phyloP scores from a whole-genome alignment of 2,888 invertebrate species.

The Marronus borbonicus region DNA sequence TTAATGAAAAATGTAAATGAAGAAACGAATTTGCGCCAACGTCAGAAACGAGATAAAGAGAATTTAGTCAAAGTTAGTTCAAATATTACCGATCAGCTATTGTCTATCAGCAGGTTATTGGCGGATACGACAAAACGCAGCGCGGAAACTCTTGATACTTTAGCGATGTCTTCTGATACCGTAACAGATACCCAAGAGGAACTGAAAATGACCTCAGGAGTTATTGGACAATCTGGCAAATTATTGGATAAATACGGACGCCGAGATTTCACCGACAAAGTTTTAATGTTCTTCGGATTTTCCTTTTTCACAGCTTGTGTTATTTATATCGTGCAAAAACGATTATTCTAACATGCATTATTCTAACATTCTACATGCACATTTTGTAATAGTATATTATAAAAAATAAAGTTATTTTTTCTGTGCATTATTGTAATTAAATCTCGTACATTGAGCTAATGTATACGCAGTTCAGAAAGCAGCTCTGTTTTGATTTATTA shows the following conservation, averaged over 20 bases:
- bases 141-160: conserved; percentile 86
- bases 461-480: no score
- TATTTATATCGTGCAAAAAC: conserved; percentile 92
- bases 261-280: conserved; percentile 95
- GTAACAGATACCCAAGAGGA: conserved; percentile 86
- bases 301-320: conserved; percentile 92
- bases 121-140: conserved; percentile 91
- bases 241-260: conserved; percentile 94
- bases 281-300: conserved; percentile 89
- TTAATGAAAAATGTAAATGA: conserved; percentile 76
- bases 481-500: no score
- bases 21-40: conserved; percentile 72
- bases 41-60: conserved; percentile 79
- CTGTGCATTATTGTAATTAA: no score
- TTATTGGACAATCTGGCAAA: conserved; percentile 91
- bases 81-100: conserved; percentile 88
- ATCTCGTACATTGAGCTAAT: no score
- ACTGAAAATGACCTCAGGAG: conserved; percentile 87
- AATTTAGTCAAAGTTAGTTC: conserved; percentile 80
- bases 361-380: no score
- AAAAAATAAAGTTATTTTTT: neutral
- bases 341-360: conserved; percentile 88
- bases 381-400: no score
- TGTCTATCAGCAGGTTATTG: conserved; percentile 88
- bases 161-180: conserved; percentile 80